Evolutionary conservation across 2,888 invertebrate genomes (phyloP).

Genomic region (Perizoma flavofasciatum): DNA sequence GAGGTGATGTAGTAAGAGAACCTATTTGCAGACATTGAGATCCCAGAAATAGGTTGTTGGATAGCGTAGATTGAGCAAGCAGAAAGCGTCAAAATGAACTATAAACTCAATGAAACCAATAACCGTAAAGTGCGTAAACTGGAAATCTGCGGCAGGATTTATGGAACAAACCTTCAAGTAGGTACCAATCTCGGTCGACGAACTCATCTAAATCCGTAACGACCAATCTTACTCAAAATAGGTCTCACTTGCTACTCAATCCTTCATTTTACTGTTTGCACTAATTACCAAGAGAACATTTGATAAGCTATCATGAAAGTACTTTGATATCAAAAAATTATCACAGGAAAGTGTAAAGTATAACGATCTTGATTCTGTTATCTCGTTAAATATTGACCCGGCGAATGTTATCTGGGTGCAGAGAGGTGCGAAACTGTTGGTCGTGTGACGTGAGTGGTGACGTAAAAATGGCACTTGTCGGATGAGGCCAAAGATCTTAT

Average conservation of each 20-base stretch:
- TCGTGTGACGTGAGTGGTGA: constrained; percentile 63
- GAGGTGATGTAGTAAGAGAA: constrained; percentile 33
- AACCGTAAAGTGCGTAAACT: constrained; percentile 63
- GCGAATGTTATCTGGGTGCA: constrained; percentile 66
- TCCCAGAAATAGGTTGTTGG: constrained; percentile 47
- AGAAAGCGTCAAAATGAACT: constrained; percentile 63
- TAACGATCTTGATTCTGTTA: constrained; percentile 74
- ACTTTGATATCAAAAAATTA: constrained; percentile 61
- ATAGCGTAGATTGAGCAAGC: constrained; percentile 53
- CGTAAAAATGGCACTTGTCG: constrained; percentile 58
- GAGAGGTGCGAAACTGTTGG: constrained; percentile 67
- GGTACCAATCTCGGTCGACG: constrained; percentile 53
- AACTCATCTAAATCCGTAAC: constrained; percentile 48
- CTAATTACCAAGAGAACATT: constrained; percentile 44
- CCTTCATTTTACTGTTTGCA: constrained; percentile 34
- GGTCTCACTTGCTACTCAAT: constrained; percentile 36
- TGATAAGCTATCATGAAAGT: constrained; percentile 51
- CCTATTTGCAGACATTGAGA: constrained; percentile 38
- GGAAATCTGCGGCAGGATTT: constrained; percentile 58
- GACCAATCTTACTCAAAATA: constrained; percentile 45
- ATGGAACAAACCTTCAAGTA: constrained; percentile 58
- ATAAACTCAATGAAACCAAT: constrained; percentile 64
- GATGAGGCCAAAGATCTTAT: constrained; percentile 14
- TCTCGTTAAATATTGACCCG: constrained; percentile 68
- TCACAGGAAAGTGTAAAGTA: constrained; percentile 74